Evolutionary conservation across 2,797 vertebrate species (phyloP).

Genomic region (Acanthurus lineatus): DNA sequence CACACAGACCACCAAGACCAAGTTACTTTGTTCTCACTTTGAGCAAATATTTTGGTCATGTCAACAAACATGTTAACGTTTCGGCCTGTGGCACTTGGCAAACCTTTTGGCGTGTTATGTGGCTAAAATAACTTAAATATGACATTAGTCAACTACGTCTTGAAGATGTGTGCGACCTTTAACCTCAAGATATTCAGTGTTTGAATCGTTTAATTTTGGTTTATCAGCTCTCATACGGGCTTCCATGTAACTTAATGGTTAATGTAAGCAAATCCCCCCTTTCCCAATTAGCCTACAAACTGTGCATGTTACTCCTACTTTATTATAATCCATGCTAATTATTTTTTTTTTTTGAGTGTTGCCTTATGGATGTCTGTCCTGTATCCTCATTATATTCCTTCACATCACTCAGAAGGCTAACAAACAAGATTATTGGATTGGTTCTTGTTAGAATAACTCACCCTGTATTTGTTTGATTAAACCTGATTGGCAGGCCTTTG

Average conservation of each 20-base stretch:
- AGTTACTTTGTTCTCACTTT: no score
- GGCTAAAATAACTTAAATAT: no score
- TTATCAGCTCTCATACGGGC: neutral
- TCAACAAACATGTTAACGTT: no score
- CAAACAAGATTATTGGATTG: conserved; percentile 72
- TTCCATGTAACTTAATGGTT: neutral
- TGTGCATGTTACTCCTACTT: conserved; percentile 26
- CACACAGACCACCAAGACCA: no score
- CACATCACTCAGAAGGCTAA: conserved; percentile 48
- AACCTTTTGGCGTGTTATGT: no score
- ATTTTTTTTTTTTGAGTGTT: conserved; percentile 23
- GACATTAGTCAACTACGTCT: no score
- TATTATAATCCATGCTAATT: conserved; percentile 44
- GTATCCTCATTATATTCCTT: conserved; percentile 48
- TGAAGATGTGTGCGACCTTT: no score
- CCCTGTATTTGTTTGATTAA: conserved; percentile 69
- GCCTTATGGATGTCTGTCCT: conserved; percentile 23
- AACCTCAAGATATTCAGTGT: no score
- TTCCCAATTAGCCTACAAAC: conserved; percentile 16
- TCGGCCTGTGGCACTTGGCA: no score
- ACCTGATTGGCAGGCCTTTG: conserved; percentile 74
- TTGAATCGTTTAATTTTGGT: no score
- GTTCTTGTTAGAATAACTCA: conserved; percentile 59
- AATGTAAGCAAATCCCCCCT: neutral
- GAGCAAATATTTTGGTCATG: no score